These are phyloP conservation scores for Eretmochelys imbricata DNA, from an alignment of 2,113 vertebrate species.

Conservation along the genomic window DNA sequence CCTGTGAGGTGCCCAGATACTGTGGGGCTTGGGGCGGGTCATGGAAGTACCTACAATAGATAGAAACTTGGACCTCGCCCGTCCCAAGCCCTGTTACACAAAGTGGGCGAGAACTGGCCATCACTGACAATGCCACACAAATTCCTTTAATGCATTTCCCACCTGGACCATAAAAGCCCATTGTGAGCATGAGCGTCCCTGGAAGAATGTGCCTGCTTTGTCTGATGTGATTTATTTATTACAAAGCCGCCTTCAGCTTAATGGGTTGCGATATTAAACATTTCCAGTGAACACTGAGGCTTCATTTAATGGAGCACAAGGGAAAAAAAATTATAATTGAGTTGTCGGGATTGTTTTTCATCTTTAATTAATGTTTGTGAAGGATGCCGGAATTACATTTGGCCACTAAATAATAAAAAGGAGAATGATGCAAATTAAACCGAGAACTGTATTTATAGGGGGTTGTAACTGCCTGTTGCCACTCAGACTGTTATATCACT, in stretches of 20 bases:
- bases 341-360: constrained; percentile 62
- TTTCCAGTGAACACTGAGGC: constrained; percentile 62
- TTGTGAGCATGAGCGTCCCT: background rate
- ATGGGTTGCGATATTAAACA: constrained; percentile 67
- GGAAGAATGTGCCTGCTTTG: constrained; percentile 26
- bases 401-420: constrained; percentile 55
- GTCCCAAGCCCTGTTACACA: background rate
- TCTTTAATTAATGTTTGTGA: constrained; percentile 57
- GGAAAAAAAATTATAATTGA: constrained; percentile 61
- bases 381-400: constrained; percentile 55
- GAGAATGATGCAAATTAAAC: background rate
- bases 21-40: background rate
- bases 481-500: rapidly evolving
- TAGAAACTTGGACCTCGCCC: background rate
- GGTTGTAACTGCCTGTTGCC: rapidly evolving
- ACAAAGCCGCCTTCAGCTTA: constrained; percentile 32
- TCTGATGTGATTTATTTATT: constrained; percentile 60
- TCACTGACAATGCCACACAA: background rate
- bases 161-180: background rate
- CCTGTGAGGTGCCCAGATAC: background rate
- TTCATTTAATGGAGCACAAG: constrained; percentile 66
- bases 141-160: background rate
- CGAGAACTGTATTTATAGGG: background rate
- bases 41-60: background rate
- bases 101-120: no score